A percentile compares a stretch with the other conserved stretches of the same genome.
Evolutionary conservation across 2,113 vertebrate species (phyloP).

Genomic region (Columbina picui): DNA sequence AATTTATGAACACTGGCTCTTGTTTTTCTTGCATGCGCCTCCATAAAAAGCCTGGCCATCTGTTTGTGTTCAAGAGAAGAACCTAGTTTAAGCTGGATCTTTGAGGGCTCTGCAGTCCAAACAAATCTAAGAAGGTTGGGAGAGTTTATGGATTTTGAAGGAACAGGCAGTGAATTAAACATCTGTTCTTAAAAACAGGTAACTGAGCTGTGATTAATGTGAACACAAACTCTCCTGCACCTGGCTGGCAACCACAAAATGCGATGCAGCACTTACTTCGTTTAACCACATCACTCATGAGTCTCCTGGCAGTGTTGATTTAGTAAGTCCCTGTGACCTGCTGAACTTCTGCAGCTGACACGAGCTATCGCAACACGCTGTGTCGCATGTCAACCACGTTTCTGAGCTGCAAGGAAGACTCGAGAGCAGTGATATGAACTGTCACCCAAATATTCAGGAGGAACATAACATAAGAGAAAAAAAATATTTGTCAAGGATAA

Average conservation of each 20-base stretch:
- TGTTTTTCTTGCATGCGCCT: neutral
- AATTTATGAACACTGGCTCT: neutral
- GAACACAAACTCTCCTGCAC: neutral
- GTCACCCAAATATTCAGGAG: neutral
- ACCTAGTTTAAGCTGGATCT: neutral
- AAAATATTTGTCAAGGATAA: neutral
- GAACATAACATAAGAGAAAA: neutral
- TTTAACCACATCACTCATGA: neutral
- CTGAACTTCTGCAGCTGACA: conserved; percentile 25
- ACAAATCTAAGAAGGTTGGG: neutral
- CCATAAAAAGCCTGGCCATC: neutral
- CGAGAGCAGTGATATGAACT: neutral
- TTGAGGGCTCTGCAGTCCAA: neutral
- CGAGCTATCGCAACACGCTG: neutral
- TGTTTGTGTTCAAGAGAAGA: neutral
- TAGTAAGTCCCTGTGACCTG: neutral
- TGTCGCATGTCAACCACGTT: neutral
- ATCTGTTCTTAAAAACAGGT: neutral
- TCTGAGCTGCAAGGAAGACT: conserved; percentile 19
- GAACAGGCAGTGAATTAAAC: neutral
- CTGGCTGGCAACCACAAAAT: neutral
- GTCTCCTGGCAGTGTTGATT: neutral
- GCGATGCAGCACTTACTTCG: neutral
- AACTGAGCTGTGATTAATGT: neutral
- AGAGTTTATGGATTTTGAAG: neutral